Evolutionary conservation across 2,113 vertebrate species (phyloP).

Genomic region (Hippopotamus amphibius): DNA sequence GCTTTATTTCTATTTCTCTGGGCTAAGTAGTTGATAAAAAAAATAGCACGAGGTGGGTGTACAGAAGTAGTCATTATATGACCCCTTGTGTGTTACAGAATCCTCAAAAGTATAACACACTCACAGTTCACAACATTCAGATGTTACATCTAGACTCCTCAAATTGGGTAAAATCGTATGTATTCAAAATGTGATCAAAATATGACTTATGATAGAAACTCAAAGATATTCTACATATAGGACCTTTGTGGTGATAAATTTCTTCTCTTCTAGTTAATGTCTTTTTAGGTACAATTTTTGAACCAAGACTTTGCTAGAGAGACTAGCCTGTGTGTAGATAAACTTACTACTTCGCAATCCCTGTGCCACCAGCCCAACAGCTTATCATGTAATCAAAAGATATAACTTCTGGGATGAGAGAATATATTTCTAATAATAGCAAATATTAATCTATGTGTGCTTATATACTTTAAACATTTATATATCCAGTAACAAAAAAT

Average conservation of each 20-base stretch:
- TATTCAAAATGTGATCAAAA: neutral
- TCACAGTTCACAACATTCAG: neutral
- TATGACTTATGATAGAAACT: neutral
- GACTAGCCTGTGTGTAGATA: neutral
- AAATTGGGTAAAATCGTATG: neutral
- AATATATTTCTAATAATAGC: neutral
- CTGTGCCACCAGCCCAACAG: neutral
- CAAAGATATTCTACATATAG: neutral
- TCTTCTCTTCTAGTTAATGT: neutral
- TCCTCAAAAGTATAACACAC: neutral
- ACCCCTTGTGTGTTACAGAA: neutral
- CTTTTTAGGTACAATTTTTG: neutral
- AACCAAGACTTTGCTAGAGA: neutral
- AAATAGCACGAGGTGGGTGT: neutral
- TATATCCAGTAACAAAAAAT: neutral
- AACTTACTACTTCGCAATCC: neutral
- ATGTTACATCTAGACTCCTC: neutral
- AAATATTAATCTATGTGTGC: neutral
- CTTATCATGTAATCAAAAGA: neutral
- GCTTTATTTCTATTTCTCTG: neutral
- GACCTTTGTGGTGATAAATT: neutral
- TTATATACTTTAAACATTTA: slow-evolving; percentile 31
- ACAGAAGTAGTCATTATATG: neutral
- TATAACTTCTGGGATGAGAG: neutral
- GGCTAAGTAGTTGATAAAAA: neutral